These are phyloP conservation scores for Prietella phreatophila DNA, from an alignment of 2,113 vertebrate genomes.

Conservation along the genomic window DNA sequence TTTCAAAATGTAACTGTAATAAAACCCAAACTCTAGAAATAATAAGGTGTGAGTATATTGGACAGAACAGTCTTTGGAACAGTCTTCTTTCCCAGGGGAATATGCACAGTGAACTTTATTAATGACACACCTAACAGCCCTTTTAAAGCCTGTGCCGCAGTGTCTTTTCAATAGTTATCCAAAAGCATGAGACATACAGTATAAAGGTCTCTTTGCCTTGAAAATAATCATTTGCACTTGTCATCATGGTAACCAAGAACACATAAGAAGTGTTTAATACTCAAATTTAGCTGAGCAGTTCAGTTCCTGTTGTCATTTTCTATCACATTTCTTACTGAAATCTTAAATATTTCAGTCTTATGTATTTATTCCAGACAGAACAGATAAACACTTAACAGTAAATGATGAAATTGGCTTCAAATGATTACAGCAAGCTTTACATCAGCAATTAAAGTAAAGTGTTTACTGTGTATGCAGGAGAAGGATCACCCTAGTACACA, in stretches of 20 bases:
- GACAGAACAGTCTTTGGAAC: neutral
- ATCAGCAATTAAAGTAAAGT: neutral
- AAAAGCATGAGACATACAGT: constrained; percentile 10
- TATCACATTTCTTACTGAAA: neutral
- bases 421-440: neutral
- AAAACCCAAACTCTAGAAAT: neutral
- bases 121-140: neutral
- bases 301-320: neutral
- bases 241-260: constrained; percentile 8
- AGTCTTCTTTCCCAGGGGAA: constrained; percentile 3
- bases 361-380: neutral
- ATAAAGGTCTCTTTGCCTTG: constrained; percentile 33
- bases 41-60: neutral
- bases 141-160: constrained; percentile 7
- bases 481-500: neutral
- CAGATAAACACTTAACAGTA: neutral
- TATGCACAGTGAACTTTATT: constrained; percentile 10
- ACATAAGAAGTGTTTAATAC: constrained; percentile 28
- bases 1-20: neutral
- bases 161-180: constrained; percentile 9
- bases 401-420: neutral
- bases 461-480: neutral
- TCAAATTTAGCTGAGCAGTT: constrained; percentile 8
- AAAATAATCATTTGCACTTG: constrained; percentile 30
- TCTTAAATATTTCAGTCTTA: neutral